Evolutionary conservation across 1,140 invertebrate genomes (phyloP).

Genomic region (Drosophila mauritiana): DNA sequence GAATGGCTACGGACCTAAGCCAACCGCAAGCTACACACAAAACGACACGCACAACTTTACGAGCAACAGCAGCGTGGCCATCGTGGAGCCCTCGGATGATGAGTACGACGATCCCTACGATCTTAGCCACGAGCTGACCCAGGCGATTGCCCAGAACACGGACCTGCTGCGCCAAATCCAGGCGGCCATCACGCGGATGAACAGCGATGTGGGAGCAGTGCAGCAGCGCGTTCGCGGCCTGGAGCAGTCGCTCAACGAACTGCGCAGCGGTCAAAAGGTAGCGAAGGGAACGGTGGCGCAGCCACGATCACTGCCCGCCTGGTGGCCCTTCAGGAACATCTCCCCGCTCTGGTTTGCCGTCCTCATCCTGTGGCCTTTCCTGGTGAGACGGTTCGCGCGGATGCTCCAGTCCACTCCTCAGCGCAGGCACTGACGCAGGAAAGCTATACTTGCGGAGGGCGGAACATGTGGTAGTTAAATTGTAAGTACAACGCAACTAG

Average conservation of each 20-base stretch:
- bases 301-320: constrained; percentile 72
- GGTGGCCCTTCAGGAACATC: constrained; percentile 86
- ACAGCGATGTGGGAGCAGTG: constrained; percentile 84
- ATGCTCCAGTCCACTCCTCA: constrained; percentile 43
- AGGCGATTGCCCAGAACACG: constrained; percentile 66
- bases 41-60: constrained; percentile 69
- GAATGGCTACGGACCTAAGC: constrained; percentile 54
- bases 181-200: constrained; percentile 83
- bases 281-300: constrained; percentile 12
- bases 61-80: constrained; percentile 84
- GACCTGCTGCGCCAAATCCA: constrained; percentile 83
- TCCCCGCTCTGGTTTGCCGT: constrained; percentile 86
- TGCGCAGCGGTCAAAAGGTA: constrained; percentile 44
- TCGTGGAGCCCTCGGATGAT: constrained; percentile 89
- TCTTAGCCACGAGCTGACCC: constrained; percentile 84
- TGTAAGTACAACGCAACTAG: constrained; percentile 45
- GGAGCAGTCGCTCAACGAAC: constrained; percentile 76
- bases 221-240: constrained; percentile 82
- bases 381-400: constrained; percentile 80
- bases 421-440: constrained; percentile 54
- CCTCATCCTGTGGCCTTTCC: constrained; percentile 87
- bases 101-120: constrained; percentile 92
- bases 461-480: constrained; percentile 67
- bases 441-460: constrained; percentile 4
- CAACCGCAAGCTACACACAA: constrained; percentile 22